Evolutionary conservation across 2,888 invertebrate species (phyloP).

Genomic region (Chaetogeoica ovagalla): DNA sequence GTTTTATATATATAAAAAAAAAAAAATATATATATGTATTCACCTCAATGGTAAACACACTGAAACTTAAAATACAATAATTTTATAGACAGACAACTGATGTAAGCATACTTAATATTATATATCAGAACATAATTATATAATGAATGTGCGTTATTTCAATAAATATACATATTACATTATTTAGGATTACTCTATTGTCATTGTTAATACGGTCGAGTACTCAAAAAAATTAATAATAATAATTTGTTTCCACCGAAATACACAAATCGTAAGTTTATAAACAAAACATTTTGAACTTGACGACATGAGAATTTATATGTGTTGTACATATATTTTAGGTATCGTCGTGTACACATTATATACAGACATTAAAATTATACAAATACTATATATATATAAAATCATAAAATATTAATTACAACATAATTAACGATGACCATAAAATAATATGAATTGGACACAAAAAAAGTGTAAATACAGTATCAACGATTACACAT

Average conservation of each 20-base stretch:
- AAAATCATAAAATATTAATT: constrained; percentile 6
- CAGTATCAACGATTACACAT: neutral
- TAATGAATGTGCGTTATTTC: constrained; percentile 12
- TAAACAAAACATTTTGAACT: neutral
- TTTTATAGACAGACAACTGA: constrained; percentile 3
- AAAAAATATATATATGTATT: neutral
- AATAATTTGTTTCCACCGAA: neutral
- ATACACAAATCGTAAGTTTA: neutral
- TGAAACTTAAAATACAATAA: constrained; percentile 20
- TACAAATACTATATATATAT: constrained; percentile 12
- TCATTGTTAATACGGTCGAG: neutral
- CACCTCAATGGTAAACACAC: neutral
- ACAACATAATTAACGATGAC: neutral
- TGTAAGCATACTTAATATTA: too few species aligned
- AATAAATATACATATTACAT: neutral
- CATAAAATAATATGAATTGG: neutral
- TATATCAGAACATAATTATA: neutral
- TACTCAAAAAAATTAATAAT: constrained; percentile 9
- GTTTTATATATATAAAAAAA: neutral
- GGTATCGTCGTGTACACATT: neutral
- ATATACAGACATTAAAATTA: neutral
- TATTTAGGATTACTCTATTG: neutral
- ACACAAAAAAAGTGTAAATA: neutral
- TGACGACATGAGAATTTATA: constrained; percentile 21
- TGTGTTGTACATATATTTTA: neutral